These are phyloP conservation scores for Brenthis hecate DNA, from an alignment of 2,888 invertebrate genomes.

Conservation along the genomic window DNA sequence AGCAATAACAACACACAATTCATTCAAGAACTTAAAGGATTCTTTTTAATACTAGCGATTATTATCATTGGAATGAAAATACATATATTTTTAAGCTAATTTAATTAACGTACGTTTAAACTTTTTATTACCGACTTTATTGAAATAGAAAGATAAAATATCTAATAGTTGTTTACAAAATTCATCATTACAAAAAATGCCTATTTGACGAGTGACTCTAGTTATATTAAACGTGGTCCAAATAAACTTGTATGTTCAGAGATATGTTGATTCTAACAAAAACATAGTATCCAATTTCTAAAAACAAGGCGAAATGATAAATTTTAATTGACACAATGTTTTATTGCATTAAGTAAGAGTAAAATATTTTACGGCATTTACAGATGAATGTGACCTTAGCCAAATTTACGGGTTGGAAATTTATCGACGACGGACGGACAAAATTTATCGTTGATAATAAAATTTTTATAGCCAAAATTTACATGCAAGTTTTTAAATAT, in stretches of 20 bases:
- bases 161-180: no score
- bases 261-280: constrained; percentile 4
- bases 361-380: constrained; percentile 60
- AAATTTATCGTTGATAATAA: constrained; percentile 71
- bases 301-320: constrained; percentile 15
- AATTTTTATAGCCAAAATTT: constrained; percentile 50
- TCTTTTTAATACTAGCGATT: no score
- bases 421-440: constrained; percentile 58
- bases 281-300: constrained; percentile 5
- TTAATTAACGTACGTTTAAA: no score
- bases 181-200: no score
- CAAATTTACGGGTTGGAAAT: constrained; percentile 66
- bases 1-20: no score
- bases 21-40: no score
- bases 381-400: constrained; percentile 57
- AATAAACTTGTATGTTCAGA: background rate
- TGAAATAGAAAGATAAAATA: no score
- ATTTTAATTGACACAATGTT: constrained; percentile 48
- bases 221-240: background rate
- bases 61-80: no score
- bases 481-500: constrained; percentile 36
- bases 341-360: constrained; percentile 53
- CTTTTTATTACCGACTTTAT: no score
- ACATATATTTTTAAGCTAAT: no score
- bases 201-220: no score